Conservation (phyloP, 2,888 invertebrate species). For the Noctua pronuba region DNA sequence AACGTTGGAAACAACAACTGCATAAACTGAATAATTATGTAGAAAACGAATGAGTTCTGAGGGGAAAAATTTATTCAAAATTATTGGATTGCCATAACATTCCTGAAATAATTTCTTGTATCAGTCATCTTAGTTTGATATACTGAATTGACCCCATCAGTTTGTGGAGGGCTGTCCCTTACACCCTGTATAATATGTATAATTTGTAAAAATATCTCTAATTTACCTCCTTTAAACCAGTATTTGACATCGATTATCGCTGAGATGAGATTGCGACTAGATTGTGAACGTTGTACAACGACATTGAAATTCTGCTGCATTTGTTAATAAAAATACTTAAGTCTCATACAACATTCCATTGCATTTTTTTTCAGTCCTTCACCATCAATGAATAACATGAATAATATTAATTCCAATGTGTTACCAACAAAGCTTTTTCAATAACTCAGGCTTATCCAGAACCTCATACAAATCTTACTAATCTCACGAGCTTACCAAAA, state of each 20-base stretch:
- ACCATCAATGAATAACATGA: neutral
- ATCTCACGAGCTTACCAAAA: slow-evolving; percentile 58
- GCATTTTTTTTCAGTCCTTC: neutral
- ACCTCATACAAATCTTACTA: slow-evolving; percentile 35
- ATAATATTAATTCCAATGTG: neutral
- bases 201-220: neutral
- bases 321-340: neutral
- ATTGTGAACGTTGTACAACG: neutral
- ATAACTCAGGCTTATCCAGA: slow-evolving; percentile 47
- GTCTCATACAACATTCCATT: neutral
- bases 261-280: neutral
- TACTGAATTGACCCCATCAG: too few relatives aligned
- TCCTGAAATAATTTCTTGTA: too few relatives aligned
- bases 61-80: too few relatives aligned
- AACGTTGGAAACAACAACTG: too few relatives aligned
- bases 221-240: neutral
- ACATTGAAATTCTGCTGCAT: neutral
- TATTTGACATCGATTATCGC: neutral
- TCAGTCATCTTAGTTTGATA: too few relatives aligned
- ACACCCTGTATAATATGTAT: too few relatives aligned
- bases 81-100: too few relatives aligned
- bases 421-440: slow-evolving; percentile 16
- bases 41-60: too few relatives aligned
- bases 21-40: too few relatives aligned
- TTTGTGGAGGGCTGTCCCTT: too few relatives aligned